A percentile compares a stretch with the other conserved stretches of the same genome.
Conservation (phyloP, 2,888 invertebrate genomes). For the Bombyx huttoni region DNA sequence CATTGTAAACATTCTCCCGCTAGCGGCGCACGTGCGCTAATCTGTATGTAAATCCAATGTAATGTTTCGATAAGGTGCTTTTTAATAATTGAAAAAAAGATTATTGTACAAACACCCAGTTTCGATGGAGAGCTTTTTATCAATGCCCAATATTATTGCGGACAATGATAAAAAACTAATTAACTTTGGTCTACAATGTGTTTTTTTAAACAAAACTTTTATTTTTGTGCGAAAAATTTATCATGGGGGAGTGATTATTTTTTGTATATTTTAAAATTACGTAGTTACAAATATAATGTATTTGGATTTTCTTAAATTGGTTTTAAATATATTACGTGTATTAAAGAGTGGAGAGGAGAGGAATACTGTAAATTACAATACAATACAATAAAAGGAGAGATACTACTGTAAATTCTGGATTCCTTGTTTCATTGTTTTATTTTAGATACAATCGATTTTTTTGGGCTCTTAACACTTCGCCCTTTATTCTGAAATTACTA, state of each 20-base stretch:
- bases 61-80: slow-evolving; percentile 60
- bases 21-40: slow-evolving; percentile 50
- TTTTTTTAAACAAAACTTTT: not conserved
- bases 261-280: too few relatives aligned
- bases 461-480: not conserved
- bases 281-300: too few relatives aligned
- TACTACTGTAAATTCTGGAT: too few relatives aligned
- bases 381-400: too few relatives aligned
- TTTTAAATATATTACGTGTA: too few relatives aligned
- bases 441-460: not conserved
- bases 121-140: slow-evolving; percentile 17
- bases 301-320: too few relatives aligned
- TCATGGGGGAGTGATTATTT: too few relatives aligned
- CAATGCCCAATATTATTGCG: slow-evolving; percentile 13
- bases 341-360: too few relatives aligned
- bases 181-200: slow-evolving; percentile 7
- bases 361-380: too few relatives aligned
- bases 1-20: slow-evolving; percentile 2
- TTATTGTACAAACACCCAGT: slow-evolving; percentile 28
- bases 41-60: slow-evolving; percentile 57
- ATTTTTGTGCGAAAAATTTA: not conserved
- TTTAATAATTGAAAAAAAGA: slow-evolving; percentile 66
- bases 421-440: too few relatives aligned
- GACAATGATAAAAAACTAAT: slow-evolving; percentile 17
- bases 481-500: not conserved